phyloP scores from a whole-genome alignment of 2,113 vertebrate genomes.

The Chaenocephalus aceratus region DNA sequence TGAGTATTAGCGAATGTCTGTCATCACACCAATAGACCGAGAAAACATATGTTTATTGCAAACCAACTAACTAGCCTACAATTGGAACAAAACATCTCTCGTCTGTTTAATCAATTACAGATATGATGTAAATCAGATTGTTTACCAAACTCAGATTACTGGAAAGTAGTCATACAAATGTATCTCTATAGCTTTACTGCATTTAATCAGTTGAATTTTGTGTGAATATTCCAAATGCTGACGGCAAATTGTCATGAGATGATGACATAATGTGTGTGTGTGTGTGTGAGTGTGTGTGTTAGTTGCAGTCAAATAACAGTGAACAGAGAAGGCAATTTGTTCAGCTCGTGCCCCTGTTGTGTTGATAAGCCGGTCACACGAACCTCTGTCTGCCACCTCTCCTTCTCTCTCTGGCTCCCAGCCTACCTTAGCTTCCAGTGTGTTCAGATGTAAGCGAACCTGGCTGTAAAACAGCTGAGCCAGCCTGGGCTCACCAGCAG shows the following conservation, averaged over 20 bases:
- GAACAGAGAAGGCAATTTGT: constrained; percentile 44
- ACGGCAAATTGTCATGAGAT: no score
- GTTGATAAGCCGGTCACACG: constrained; percentile 48
- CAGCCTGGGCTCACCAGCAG: not conserved
- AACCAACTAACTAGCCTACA: no score
- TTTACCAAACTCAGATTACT: not conserved
- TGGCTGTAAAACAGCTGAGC: constrained; percentile 22
- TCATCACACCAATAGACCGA: no score
- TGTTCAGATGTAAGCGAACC: constrained; percentile 10
- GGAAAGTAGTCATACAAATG: not conserved
- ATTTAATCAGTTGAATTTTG: no score
- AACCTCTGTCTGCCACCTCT: constrained; percentile 9
- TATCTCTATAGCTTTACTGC: no score
- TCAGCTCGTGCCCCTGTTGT: constrained; percentile 39
- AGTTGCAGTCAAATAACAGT: constrained; percentile 32
- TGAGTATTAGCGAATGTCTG: not conserved
- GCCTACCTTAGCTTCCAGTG: constrained; percentile 2
- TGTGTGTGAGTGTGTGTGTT: not conserved
- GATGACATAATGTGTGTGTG: not conserved
- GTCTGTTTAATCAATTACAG: not conserved
- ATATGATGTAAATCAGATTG: not conserved
- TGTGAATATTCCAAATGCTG: no score
- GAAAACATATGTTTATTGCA: no score
- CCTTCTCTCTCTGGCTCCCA: not conserved
- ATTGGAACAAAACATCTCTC: no score